Evolutionary conservation across 2,797 vertebrate genomes (phyloP), one percentile per base, ranked within the genome.

Genomic region (Xenopus petersii): DNA sequence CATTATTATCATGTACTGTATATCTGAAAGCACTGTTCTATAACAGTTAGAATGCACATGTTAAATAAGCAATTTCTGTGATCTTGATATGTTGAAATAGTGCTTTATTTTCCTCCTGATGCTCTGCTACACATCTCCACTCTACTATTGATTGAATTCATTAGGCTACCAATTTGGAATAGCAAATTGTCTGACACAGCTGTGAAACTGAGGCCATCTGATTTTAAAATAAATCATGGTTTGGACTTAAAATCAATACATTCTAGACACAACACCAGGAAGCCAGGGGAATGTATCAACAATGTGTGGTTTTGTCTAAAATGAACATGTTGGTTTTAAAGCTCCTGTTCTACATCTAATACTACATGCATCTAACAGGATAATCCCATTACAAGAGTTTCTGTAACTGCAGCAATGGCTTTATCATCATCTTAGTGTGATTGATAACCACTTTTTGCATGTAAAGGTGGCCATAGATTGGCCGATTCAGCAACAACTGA

Each of bases 211-310:
- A 56, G 75, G 69, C 26, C 69, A 17, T 5, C 16, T 67, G 56
- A 17, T 54, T 55, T 36, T 60, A 42, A 71, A 67, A 77, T 77
- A 71, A 71, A 67, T 71, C 64, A 67, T 47, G 46, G 24, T 66
- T 17, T n/a, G 26, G 56, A 63, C 48, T 46, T 6, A 71, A 67
- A 64, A 75, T 70, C 74, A 71, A 66, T 67, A 71, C 11, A 33
- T 51, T 49, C 54, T n/a, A 13, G 47, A 67, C n/a, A 49, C 11
- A 67, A 63, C 30, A 60, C 42, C 16, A 63, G 64, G 55, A 30
- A 67, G 47, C 3, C n/a, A 9, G 64, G 47, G 48, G 7, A 15
- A 54, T 49, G 42, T 54, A n/a, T 61, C 33, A 46, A n/a, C 30
- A 55, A 33, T 24, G 7, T 36, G 26, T 15, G 42, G 12, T 64